phyloP scores from a whole-genome alignment of 2,888 invertebrate genomes.

The Lasioglossum oenotherae region DNA sequence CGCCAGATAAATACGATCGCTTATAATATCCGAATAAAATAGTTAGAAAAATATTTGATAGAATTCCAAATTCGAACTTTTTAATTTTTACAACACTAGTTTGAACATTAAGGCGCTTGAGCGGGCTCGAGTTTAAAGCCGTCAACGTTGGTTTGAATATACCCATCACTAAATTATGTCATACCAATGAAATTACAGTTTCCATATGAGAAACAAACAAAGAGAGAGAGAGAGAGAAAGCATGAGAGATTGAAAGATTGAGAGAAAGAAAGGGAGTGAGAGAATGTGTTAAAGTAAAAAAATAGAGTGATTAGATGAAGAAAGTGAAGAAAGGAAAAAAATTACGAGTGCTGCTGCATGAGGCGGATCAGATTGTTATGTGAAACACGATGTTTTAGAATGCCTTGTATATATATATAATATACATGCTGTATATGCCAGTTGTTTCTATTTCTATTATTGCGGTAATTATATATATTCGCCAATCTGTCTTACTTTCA shows the following conservation, averaged over 20 bases:
- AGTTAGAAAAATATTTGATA: background rate
- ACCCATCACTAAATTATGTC: constrained; percentile 11
- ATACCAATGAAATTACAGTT: constrained; percentile 53
- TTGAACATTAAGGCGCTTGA: constrained; percentile 2
- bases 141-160: background rate
- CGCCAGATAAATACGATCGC: background rate
- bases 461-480: constrained; percentile 74
- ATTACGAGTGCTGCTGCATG: constrained; percentile 46
- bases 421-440: constrained; percentile 73
- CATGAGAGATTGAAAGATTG: constrained; percentile 19
- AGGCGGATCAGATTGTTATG: constrained; percentile 40
- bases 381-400: constrained; percentile 78
- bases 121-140: background rate
- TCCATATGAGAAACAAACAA: constrained; percentile 27
- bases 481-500: constrained; percentile 74
- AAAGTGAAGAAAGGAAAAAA: constrained; percentile 26
- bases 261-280: constrained; percentile 33
- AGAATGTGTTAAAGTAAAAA: constrained; percentile 38
- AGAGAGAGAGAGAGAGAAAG: constrained; percentile 9
- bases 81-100: constrained; percentile 2
- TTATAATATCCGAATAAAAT: background rate
- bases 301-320: constrained; percentile 37
- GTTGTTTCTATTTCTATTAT: constrained; percentile 80
- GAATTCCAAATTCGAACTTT: background rate
- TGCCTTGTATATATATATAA: constrained; percentile 77